phyloP scores from a whole-genome alignment of 2,113 vertebrate species.

The Hiodon tergisus region DNA sequence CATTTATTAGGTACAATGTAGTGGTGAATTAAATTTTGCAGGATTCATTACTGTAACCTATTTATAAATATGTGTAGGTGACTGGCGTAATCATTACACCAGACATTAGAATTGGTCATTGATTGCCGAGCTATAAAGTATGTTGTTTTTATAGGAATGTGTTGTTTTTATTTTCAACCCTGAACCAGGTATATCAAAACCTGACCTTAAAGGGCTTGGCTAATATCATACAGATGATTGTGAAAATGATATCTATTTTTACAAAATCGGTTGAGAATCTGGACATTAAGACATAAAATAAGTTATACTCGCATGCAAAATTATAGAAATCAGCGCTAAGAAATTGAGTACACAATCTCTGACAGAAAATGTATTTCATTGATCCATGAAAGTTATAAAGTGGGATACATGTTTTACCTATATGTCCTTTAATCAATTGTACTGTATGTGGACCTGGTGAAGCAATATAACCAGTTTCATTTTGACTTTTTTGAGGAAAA shows the following conservation, averaged over 20 bases:
- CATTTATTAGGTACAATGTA: neutral
- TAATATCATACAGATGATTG: conserved; percentile 9
- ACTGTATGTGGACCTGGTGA: neutral
- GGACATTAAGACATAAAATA: neutral
- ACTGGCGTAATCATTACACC: neutral
- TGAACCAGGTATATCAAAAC: conserved; percentile 3
- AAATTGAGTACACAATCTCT: neutral
- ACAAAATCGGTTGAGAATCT: neutral
- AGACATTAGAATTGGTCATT: neutral
- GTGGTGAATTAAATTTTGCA: neutral
- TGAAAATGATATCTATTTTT: conserved; percentile 9
- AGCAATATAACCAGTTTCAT: neutral
- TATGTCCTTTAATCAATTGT: neutral
- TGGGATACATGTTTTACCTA: neutral
- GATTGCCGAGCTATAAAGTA: neutral
- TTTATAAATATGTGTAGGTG: neutral
- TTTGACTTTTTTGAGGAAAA: neutral
- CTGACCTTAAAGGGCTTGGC: conserved; percentile 34
- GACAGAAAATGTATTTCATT: neutral
- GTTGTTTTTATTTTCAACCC: conserved; percentile 2
- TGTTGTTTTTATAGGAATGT: conserved; percentile 1
- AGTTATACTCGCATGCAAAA: neutral
- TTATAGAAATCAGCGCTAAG: neutral
- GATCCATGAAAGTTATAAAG: neutral
- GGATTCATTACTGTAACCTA: neutral